phyloP scores from a whole-genome alignment of 2,113 vertebrate genomes.

The Echinops telfairi region DNA sequence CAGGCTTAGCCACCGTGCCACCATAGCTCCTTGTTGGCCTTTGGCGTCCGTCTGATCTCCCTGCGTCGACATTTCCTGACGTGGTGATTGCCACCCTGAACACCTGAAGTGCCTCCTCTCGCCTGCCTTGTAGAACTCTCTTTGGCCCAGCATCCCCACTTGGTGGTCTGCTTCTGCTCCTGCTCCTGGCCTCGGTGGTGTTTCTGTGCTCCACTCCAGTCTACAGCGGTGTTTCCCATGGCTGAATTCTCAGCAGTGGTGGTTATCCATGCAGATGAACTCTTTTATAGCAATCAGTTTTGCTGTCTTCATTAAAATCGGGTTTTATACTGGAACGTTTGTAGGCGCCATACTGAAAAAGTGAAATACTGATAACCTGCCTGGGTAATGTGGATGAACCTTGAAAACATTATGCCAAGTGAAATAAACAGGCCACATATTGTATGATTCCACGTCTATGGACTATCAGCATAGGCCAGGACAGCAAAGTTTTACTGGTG shows the following conservation, averaged over 20 bases:
- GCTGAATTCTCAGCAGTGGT: neutral
- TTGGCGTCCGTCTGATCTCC: neutral
- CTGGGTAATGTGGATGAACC: neutral
- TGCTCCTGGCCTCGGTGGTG: neutral
- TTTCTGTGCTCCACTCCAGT: neutral
- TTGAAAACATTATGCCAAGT: neutral
- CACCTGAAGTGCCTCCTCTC: neutral
- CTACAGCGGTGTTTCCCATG: neutral
- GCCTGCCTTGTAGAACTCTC: neutral
- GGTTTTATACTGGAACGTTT: neutral
- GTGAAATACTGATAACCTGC: neutral
- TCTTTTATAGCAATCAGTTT: conserved; percentile 27
- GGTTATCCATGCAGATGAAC: neutral
- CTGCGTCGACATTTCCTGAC: neutral
- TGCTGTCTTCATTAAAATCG: conserved; percentile 40
- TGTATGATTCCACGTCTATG: neutral
- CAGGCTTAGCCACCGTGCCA: neutral
- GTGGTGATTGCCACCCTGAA: neutral
- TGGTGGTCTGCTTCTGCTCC: neutral
- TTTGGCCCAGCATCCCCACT: rapidly evolving
- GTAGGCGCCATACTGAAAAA: neutral
- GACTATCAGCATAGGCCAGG: neutral
- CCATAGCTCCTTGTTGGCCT: neutral
- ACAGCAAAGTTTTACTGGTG: neutral
- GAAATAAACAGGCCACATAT: neutral